Base-by-base conservation (phyloP, 1,140 invertebrate species). In the Drosophila nasuta region DNA sequence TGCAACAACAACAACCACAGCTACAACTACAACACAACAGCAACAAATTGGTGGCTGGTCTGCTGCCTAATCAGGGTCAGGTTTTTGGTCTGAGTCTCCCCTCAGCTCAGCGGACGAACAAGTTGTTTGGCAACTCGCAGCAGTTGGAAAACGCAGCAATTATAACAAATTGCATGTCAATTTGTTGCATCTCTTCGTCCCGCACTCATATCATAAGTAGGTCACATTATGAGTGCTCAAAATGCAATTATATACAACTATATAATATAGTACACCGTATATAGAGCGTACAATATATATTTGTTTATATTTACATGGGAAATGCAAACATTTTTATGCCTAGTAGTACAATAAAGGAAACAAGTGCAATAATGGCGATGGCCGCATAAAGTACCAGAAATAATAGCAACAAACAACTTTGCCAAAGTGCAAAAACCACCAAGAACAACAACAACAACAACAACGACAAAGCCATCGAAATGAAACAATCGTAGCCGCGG, bases 111-210 rank as follows among this genome's bases (percentile, higher is more conserved):
- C 30, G 4, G 11, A 7, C 17, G 33, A 4, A 30, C 58, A 41
- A 48, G 25, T 54, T 35, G 49, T 28, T 58, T 25, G 43, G 35
- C 0, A 10, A 38, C 28, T 57, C 51, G 35, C 51, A 45, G 20
- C 20, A 11, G 6, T 48, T 43, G 3, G n/a, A 11, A 28, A 41
- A 35, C 17, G 54, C 54, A 43, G 41, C 83, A 82, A 86, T 86
- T 87, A 88, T 79, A 75, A 76, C 85, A 87, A 85, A 85, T 87
- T 88, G 83, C 82, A 88, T 88, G 83, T 88, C 83, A 87, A 87
- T 88, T 82, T 82, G 46, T 17, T 5, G 35, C 17, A 52, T 8
- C 17, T 6, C n/a, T 25, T 25, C 43, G 3, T 10, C 25, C 17
- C 63, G 25, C 28, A n/a, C 41, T 54, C 28, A 15, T 13, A n/a